phyloP scores from a whole-genome alignment of 2,797 vertebrate species.

The Poecile montanus region DNA sequence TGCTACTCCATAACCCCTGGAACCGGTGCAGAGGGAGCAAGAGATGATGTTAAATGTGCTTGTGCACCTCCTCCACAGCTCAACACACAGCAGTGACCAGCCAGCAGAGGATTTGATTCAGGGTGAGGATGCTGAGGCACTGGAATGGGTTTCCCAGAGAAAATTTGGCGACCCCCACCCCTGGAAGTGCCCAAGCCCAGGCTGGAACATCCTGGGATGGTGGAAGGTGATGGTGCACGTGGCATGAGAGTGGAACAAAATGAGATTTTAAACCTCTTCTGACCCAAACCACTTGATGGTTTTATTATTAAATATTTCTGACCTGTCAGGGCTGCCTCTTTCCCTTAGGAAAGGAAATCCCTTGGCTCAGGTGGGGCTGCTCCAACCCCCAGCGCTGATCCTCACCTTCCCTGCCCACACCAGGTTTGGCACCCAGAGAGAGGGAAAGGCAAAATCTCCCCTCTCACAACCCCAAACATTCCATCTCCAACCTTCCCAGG shows the following conservation, averaged over 20 bases:
- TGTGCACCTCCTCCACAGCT: not conserved
- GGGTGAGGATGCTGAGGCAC: not conserved
- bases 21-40: not conserved
- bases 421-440: not conserved
- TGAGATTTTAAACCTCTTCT: not conserved
- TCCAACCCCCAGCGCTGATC: not conserved
- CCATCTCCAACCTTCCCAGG: not conserved
- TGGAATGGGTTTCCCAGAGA: not conserved
- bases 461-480: fast-evolving
- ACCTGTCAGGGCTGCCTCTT: not conserved
- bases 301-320: not conserved
- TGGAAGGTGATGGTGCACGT: not conserved
- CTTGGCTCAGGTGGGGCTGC: not conserved
- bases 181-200: not conserved
- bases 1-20: not conserved
- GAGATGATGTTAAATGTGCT: not conserved
- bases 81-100: not conserved
- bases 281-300: not conserved
- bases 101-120: not conserved
- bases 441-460: not conserved
- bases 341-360: not conserved
- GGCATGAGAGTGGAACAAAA: not conserved
- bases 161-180: not conserved
- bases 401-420: fast-evolving
- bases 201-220: not conserved